Percentiles rank a stretch among this genome's conserved stretches.
phyloP scores from a whole-genome alignment of 2,113 vertebrate species.

The Tiliqua scincoides region DNA sequence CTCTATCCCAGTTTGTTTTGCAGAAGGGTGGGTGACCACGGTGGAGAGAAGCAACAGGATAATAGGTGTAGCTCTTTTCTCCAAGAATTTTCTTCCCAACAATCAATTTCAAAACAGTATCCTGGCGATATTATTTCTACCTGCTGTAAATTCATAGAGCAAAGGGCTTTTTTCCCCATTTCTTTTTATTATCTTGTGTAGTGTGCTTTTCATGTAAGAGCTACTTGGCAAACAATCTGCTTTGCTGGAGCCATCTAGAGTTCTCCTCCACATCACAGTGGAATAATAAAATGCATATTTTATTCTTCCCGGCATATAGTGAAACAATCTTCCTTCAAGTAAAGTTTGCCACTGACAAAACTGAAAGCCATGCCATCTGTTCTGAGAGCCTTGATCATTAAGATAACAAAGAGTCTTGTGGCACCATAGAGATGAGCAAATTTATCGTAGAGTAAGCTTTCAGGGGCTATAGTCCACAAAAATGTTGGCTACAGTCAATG shows the following conservation, averaged over 20 bases:
- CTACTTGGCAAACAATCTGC: neutral
- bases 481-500: too few species aligned
- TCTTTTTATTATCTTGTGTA: neutral
- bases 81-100: neutral
- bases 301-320: neutral
- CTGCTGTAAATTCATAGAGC: neutral
- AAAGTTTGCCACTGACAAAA: neutral
- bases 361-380: neutral
- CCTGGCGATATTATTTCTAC: neutral
- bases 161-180: neutral
- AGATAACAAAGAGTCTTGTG: neutral
- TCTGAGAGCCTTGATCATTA: neutral
- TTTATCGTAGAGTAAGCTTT: too few species aligned
- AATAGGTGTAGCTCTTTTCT: neutral
- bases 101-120: neutral
- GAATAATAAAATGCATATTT: slow-evolving; percentile 12
- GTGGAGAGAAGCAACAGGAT: too few species aligned
- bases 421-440: too few species aligned
- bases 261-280: neutral
- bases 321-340: neutral
- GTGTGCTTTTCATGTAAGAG: neutral
- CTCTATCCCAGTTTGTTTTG: too few species aligned
- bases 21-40: too few species aligned
- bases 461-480: too few species aligned
- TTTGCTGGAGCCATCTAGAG: neutral